Conservation (phyloP, 2,888 invertebrate genomes). For the Acronicta leporina region DNA sequence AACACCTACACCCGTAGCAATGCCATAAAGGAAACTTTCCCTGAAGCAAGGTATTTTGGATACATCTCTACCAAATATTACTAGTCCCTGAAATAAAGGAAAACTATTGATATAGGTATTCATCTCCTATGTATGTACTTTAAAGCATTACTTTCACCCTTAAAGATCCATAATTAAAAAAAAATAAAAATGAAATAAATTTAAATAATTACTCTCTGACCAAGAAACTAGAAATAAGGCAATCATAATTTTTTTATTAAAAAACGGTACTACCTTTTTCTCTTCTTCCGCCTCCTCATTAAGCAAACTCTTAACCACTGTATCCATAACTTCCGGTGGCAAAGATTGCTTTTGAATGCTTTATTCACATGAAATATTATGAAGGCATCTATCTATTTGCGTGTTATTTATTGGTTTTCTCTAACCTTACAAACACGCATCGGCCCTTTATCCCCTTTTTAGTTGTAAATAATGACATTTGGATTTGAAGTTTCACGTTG, state of each 20-base stretch:
- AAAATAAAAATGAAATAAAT: no score
- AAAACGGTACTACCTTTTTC: slow-evolving; percentile 55
- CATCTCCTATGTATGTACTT: no score
- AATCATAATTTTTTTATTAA: neutral
- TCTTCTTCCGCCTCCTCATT: slow-evolving; percentile 76
- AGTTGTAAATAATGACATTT: no score
- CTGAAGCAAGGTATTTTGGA: slow-evolving; percentile 94
- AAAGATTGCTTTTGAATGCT: neutral
- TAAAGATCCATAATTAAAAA: no score
- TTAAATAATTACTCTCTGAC: no score
- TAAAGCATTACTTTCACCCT: neutral
- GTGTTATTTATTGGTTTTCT: no score
- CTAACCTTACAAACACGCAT: no score
- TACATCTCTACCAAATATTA: slow-evolving; percentile 92
- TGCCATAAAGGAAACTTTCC: slow-evolving; percentile 93
- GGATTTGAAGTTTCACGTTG: no score
- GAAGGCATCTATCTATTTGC: neutral
- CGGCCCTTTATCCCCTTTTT: no score
- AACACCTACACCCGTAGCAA: slow-evolving; percentile 91
- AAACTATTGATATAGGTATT: neutral
- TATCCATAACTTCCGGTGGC: slow-evolving; percentile 72
- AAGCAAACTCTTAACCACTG: slow-evolving; percentile 81
- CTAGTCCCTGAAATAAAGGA: slow-evolving; percentile 82
- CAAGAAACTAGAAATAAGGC: neutral
- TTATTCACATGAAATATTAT: no score